A percentile compares a stretch with the other conserved stretches of the same genome.
phyloP scores from a whole-genome alignment of 2,797 vertebrate genomes.

The Etheostoma nigrum region DNA sequence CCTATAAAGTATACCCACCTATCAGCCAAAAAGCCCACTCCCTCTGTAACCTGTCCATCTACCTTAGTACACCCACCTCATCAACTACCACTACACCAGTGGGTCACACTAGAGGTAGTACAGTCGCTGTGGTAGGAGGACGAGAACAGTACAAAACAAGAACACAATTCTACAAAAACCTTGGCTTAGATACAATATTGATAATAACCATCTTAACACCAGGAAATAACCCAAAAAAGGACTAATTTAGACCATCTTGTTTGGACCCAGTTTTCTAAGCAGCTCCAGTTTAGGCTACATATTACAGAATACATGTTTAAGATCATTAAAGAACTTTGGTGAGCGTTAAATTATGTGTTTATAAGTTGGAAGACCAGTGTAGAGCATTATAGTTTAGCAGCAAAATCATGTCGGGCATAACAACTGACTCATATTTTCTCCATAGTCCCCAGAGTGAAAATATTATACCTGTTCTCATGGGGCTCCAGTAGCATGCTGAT shows the following conservation, averaged over 20 bases:
- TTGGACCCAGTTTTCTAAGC: not conserved
- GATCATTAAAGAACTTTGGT: not conserved
- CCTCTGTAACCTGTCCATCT: too few relatives aligned
- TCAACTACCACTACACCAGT: too few relatives aligned
- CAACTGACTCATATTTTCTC: not conserved
- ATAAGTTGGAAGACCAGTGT: not conserved
- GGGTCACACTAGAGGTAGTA: not conserved
- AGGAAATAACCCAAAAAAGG: not conserved
- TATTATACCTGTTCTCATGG: conserved; percentile 13
- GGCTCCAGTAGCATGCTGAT: conserved; percentile 13
- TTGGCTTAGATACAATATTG: not conserved
- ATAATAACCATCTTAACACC: too few relatives aligned
- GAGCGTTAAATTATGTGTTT: too few relatives aligned
- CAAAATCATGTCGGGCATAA: not conserved
- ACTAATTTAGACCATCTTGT: not conserved
- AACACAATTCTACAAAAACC: not conserved
- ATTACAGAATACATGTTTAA: not conserved
- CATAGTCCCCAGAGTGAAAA: conserved; percentile 10
- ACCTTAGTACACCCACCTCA: too few relatives aligned
- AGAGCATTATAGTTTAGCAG: not conserved
- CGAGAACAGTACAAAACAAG: not conserved
- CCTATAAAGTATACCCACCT: too few relatives aligned
- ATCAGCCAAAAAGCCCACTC: too few relatives aligned
- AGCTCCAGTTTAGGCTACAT: not conserved
- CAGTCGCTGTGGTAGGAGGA: not conserved